Evolutionary conservation across 2,797 vertebrate species (phyloP).

Genomic region (Bradypodion pumilum): DNA sequence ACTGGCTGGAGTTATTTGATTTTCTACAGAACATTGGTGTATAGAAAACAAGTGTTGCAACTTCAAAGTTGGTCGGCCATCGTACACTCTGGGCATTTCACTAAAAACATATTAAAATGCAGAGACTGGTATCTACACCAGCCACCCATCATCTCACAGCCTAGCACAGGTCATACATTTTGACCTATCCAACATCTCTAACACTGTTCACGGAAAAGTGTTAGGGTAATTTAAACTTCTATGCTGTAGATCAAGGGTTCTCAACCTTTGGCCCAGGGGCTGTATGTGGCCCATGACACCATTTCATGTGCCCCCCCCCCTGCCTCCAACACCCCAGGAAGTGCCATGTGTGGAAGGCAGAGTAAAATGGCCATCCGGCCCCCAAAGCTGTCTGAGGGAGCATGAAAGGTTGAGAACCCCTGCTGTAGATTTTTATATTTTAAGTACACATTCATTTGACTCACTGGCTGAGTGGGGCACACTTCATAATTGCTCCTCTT

Average conservation of each 20-base stretch:
- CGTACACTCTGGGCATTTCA: background rate
- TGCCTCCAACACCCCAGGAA: too few species aligned
- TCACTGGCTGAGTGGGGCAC: background rate
- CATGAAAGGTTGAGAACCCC: too few species aligned
- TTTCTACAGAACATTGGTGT: too few species aligned
- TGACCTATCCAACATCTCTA: background rate
- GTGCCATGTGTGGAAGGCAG: too few species aligned
- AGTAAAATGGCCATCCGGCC: too few species aligned
- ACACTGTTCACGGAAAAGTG: too few species aligned
- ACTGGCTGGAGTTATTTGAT: background rate
- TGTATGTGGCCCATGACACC: too few species aligned
- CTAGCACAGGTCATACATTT: background rate
- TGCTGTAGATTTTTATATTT: background rate
- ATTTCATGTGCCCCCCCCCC: too few species aligned
- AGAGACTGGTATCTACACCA: background rate
- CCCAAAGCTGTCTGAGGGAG: too few species aligned
- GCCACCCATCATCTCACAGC: background rate
- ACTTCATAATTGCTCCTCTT: background rate
- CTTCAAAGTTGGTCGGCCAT: background rate
- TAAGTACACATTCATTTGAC: background rate
- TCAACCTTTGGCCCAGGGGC: too few species aligned
- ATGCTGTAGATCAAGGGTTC: too few species aligned
- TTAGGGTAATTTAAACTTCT: background rate
- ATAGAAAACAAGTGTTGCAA: background rate
- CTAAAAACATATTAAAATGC: background rate